These are phyloP conservation scores for Centroberyx gerrardi DNA, from an alignment of 2,797 vertebrate species.

Conservation along the genomic window DNA sequence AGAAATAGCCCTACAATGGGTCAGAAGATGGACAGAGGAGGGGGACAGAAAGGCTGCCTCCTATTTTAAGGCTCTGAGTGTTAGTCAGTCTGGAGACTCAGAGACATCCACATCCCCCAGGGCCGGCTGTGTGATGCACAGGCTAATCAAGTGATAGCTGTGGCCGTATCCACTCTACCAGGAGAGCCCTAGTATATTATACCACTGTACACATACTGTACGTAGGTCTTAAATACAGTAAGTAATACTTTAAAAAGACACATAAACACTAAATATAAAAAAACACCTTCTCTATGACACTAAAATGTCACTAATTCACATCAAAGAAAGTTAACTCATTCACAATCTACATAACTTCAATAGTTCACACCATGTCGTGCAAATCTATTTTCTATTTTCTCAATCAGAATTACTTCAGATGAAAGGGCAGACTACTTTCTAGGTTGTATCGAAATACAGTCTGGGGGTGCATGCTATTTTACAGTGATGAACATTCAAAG, in stretches of 20 bases:
- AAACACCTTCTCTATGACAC: no score
- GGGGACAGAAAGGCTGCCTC: conserved; percentile 65
- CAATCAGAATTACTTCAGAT: not conserved
- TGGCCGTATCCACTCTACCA: not conserved
- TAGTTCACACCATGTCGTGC: not conserved
- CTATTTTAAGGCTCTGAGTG: conserved; percentile 78
- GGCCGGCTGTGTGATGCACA: conserved; percentile 36
- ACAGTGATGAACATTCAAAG: not conserved
- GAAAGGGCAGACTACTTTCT: not conserved
- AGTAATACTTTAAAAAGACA: not conserved
- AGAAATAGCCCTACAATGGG: conserved; percentile 85
- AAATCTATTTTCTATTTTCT: not conserved
- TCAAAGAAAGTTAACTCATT: not conserved
- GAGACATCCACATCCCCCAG: conserved; percentile 39
- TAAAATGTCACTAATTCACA: no score
- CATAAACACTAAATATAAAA: no score
- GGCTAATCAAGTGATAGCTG: not conserved
- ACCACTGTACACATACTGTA: not conserved
- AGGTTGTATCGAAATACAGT: conserved; percentile 2
- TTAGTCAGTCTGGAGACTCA: conserved; percentile 60
- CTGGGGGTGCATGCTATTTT: not conserved
- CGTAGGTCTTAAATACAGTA: not conserved
- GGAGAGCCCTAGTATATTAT: not conserved
- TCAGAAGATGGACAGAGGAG: conserved; percentile 77
- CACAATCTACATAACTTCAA: not conserved